phyloP scores from a whole-genome alignment of 2,797 vertebrate species.

The Acipenser oxyrinchus region DNA sequence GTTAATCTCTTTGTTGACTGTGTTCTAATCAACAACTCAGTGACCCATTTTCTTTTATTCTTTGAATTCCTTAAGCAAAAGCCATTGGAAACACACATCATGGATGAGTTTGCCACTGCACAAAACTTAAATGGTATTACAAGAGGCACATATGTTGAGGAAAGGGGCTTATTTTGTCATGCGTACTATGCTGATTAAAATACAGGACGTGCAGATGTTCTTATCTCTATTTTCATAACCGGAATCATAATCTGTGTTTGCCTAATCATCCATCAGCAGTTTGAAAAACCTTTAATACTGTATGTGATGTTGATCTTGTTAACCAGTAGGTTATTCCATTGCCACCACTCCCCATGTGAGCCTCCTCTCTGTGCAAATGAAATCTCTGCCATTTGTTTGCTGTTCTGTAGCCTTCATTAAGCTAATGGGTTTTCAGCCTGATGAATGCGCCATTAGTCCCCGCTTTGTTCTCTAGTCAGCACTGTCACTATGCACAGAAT shows the following conservation, averaged over 20 bases:
- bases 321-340: conserved; percentile 3
- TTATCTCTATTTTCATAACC: not conserved
- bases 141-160: too few relatives aligned
- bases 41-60: too few relatives aligned
- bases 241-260: not conserved
- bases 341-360: not conserved
- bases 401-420: conserved; percentile 20
- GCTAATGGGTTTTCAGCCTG: conserved; percentile 24
- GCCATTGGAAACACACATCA: too few relatives aligned
- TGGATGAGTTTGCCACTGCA: too few relatives aligned
- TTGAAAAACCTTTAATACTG: too few relatives aligned
- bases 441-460: conserved; percentile 14
- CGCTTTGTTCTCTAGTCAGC: not conserved
- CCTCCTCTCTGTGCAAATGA: conserved; percentile 1
- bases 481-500: conserved; percentile 8
- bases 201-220: not conserved
- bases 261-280: not conserved
- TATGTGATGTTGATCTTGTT: conserved; percentile 1
- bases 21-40: not conserved
- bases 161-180: too few relatives aligned
- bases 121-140: too few relatives aligned
- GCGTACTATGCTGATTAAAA: not conserved
- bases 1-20: not conserved
- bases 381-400: conserved; percentile 23
- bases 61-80: too few relatives aligned